Conservation (phyloP, 1,140 invertebrate species). For the Ptiloglossa arizonensis region DNA sequence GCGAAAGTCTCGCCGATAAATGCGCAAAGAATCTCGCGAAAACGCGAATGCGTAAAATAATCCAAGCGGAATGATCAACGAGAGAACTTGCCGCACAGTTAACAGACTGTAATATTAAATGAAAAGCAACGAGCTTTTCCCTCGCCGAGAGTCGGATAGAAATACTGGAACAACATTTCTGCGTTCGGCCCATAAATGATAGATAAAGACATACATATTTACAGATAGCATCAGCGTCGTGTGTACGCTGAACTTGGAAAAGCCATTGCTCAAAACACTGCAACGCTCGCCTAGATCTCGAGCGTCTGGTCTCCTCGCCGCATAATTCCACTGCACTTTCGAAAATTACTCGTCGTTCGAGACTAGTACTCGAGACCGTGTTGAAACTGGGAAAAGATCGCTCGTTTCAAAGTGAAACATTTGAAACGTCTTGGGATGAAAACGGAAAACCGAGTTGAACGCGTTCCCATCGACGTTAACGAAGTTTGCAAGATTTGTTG, state of each 20-base stretch:
- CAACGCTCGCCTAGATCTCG: neutral
- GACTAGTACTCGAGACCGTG: neutral
- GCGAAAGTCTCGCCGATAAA: too few species aligned
- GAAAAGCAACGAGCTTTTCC: constrained; percentile 8
- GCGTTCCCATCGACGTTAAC: too few species aligned
- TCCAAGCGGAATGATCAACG: neutral
- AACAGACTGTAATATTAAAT: neutral
- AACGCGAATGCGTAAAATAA: neutral
- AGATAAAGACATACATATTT: neutral
- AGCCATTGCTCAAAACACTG: neutral
- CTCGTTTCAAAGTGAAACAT: neutral
- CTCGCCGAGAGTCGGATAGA: neutral
- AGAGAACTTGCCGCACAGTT: neutral
- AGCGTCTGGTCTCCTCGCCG: neutral
- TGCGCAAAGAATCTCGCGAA: too few species aligned
- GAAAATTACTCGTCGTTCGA: neutral
- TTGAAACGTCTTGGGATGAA: too few species aligned
- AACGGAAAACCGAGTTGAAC: too few species aligned
- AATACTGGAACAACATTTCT: neutral
- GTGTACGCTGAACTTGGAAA: neutral
- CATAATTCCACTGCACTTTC: neutral
- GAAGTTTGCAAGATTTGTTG: too few species aligned
- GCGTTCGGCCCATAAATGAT: neutral
- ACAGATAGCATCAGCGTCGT: neutral
- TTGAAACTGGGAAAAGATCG: neutral